A percentile compares a stretch with the other conserved stretches of the same genome.
Conservation (phyloP, 2,113 vertebrate genomes). For the Salminus brasiliensis region DNA sequence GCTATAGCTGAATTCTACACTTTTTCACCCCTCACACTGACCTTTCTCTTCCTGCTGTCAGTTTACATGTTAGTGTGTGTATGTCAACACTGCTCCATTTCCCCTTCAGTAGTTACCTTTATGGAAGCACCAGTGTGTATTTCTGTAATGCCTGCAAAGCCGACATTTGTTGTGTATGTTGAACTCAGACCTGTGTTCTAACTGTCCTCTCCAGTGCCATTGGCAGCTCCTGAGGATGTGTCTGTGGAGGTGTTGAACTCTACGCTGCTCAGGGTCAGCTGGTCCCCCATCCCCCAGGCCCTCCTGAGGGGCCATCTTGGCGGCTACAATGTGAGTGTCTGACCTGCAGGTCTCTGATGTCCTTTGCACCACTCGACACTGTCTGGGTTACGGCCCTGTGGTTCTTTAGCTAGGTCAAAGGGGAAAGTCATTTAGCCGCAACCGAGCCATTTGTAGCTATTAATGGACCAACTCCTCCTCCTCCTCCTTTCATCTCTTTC, state of each 20-base stretch:
- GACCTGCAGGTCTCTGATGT: not conserved
- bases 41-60: not conserved
- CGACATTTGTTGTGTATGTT: not conserved
- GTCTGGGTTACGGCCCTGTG: not conserved
- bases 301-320: conserved; percentile 86
- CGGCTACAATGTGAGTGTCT: conserved; percentile 86
- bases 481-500: no score
- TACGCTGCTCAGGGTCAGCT: conserved; percentile 83
- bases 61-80: conserved; percentile 14
- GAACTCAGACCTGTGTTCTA: conserved; percentile 38
- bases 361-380: not conserved
- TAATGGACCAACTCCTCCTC: not conserved
- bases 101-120: not conserved
- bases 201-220: conserved; percentile 80
- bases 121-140: not conserved
- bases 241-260: conserved; percentile 85
- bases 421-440: conserved; percentile 1
- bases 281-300: conserved; percentile 83
- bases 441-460: conserved; percentile 6
- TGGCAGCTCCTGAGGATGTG: conserved; percentile 81
- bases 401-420: not conserved
- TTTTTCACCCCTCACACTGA: conserved; percentile 25
- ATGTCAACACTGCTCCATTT: not conserved
- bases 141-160: not conserved
- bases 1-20: not conserved